Percentiles rank a stretch among this genome's conserved stretches.
Evolutionary conservation across 2,797 vertebrate genomes (phyloP).

Genomic region (Peromyscus melanophrys): DNA sequence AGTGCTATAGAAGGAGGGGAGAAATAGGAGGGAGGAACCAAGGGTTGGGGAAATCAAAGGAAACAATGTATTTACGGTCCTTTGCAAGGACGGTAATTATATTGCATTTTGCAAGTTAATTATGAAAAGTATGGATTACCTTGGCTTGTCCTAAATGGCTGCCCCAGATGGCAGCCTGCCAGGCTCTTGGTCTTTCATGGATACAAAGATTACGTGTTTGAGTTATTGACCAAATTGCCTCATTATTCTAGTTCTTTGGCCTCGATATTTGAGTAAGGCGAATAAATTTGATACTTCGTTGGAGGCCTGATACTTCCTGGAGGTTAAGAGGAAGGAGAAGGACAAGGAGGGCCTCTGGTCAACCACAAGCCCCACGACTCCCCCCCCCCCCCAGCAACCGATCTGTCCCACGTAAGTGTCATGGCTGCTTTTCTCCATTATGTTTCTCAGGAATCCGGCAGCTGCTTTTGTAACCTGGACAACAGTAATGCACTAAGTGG

Average conservation of each 20-base stretch:
- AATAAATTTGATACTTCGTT: slow-evolving; percentile 21
- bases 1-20: neutral
- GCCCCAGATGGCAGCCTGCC: slow-evolving; percentile 35
- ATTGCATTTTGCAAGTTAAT: slow-evolving; percentile 64
- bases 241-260: slow-evolving; percentile 69
- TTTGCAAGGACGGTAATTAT: slow-evolving; percentile 31
- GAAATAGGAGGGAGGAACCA: neutral
- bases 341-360: neutral
- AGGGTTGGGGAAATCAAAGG: neutral
- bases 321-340: slow-evolving; percentile 2
- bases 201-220: slow-evolving; percentile 28
- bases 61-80: neutral
- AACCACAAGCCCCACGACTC: neutral
- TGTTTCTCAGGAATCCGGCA: slow-evolving; percentile 3
- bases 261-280: slow-evolving; percentile 58
- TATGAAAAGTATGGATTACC: slow-evolving; percentile 62
- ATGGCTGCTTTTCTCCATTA: neutral
- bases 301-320: neutral
- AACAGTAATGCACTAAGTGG: neutral
- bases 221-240: slow-evolving; percentile 58
- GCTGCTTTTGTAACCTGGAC: slow-evolving; percentile 58
- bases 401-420: neutral
- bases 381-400: neutral
- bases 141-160: slow-evolving; percentile 67
- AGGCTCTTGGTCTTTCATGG: slow-evolving; percentile 53